Percentiles rank a stretch among this genome's conserved stretches.
phyloP scores from a whole-genome alignment of 2,797 vertebrate species.

The Heliangelus exortis region DNA sequence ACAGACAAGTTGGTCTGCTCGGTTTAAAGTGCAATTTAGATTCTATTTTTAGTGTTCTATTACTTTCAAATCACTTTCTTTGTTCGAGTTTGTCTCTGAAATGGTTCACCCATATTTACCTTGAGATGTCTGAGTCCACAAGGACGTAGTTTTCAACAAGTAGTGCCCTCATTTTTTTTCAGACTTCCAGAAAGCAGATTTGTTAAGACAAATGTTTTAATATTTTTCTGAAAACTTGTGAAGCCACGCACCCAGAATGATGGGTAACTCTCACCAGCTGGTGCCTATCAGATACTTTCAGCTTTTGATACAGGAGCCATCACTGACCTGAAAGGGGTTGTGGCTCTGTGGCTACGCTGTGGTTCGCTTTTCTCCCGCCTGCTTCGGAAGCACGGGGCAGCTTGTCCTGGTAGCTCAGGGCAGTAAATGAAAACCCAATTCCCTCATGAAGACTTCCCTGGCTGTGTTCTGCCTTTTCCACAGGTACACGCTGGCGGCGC shows the following conservation, averaged over 20 bases:
- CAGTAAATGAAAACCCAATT: not conserved
- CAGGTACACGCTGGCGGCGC: conserved; percentile 97
- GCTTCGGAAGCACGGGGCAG: not conserved
- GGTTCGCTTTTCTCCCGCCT: not conserved
- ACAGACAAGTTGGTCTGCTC: not conserved
- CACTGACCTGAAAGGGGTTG: not conserved
- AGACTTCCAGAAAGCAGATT: not conserved
- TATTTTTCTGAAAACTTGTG: not conserved
- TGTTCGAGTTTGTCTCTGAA: not conserved
- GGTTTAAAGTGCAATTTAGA: not conserved
- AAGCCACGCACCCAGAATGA: not conserved
- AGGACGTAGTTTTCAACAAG: not conserved
- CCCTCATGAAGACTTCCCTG: not conserved
- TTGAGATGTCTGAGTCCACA: not conserved
- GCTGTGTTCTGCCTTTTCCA: not conserved
- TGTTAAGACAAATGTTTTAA: not conserved
- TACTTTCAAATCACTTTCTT: not conserved
- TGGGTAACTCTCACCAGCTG: not conserved
- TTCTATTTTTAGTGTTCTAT: not conserved
- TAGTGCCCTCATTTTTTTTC: not conserved
- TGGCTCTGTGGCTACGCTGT: not conserved
- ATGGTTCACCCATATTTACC: not conserved
- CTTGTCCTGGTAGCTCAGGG: not conserved
- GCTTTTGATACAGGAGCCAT: not conserved
- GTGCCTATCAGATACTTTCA: not conserved